These are phyloP conservation scores for Melipona beecheii DNA, from an alignment of 2,888 invertebrate genomes.

Conservation along the genomic window DNA sequence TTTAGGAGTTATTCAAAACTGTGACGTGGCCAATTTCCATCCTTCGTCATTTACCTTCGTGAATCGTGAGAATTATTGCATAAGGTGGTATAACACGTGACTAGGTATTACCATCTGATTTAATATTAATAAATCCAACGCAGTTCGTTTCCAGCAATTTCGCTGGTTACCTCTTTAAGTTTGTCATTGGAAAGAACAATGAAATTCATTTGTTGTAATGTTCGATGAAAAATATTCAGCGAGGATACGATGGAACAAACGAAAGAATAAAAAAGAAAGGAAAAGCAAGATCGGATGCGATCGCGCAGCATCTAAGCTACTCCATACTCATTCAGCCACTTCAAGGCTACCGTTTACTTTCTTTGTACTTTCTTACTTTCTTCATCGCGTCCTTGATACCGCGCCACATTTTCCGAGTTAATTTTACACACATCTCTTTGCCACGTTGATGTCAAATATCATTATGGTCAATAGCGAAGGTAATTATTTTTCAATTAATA, in stretches of 20 bases:
- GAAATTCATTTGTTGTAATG: neutral
- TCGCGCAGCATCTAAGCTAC: constrained; percentile 40
- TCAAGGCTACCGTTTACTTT: constrained; percentile 66
- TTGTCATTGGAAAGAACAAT: neutral
- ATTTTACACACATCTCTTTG: neutral
- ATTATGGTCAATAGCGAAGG: neutral
- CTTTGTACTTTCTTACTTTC: constrained; percentile 67
- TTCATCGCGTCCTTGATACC: constrained; percentile 43
- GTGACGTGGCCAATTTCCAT: constrained; percentile 13
- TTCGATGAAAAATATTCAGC: no score
- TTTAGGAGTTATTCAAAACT: neutral
- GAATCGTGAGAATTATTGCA: constrained; percentile 58
- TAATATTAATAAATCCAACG: constrained; percentile 43
- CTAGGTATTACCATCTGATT: constrained; percentile 45
- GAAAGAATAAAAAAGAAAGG: neutral
- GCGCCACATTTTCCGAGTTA: constrained; percentile 4
- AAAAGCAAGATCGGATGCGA: constrained; percentile 12
- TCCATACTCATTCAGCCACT: constrained; percentile 30
- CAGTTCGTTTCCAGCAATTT: neutral
- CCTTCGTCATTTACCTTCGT: constrained; percentile 30
- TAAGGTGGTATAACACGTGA: constrained; percentile 46
- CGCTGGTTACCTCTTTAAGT: neutral
- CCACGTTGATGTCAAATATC: neutral
- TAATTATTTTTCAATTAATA: neutral
- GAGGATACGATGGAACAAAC: neutral